Conservation (phyloP, 1,140 invertebrate species). For the Arctopsyche grandis region DNA sequence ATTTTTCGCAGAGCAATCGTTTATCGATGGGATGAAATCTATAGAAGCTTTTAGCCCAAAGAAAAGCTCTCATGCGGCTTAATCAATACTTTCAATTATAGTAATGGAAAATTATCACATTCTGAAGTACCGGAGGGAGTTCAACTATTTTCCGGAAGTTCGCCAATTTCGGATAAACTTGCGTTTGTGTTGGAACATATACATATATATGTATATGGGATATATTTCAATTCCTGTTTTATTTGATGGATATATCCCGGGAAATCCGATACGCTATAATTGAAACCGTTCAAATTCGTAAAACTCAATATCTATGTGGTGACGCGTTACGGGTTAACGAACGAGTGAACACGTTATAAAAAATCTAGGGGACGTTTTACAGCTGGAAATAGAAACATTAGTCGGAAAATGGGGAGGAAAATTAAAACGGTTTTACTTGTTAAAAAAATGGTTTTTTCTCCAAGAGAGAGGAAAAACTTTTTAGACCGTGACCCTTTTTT, state of each 20-base stretch:
- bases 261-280: too few relatives aligned
- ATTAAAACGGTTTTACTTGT: background rate
- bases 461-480: background rate
- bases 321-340: background rate
- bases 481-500: background rate
- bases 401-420: background rate
- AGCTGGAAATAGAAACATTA: background rate
- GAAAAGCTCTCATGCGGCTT: too few relatives aligned
- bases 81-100: slow-evolving; percentile 23
- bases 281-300: background rate
- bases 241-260: too few relatives aligned
- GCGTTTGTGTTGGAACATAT: too few relatives aligned
- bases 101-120: slow-evolving; percentile 34
- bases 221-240: too few relatives aligned
- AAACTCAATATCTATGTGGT: background rate
- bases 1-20: too few relatives aligned
- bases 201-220: too few relatives aligned
- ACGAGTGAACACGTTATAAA: background rate
- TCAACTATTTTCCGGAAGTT: too few relatives aligned
- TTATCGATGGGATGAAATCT: too few relatives aligned
- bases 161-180: too few relatives aligned
- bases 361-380: background rate
- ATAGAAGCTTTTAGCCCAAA: too few relatives aligned
- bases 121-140: background rate
- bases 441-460: background rate